Base-by-base conservation (phyloP, 2,113 vertebrate species). In the Gobiocypris rarus region DNA sequence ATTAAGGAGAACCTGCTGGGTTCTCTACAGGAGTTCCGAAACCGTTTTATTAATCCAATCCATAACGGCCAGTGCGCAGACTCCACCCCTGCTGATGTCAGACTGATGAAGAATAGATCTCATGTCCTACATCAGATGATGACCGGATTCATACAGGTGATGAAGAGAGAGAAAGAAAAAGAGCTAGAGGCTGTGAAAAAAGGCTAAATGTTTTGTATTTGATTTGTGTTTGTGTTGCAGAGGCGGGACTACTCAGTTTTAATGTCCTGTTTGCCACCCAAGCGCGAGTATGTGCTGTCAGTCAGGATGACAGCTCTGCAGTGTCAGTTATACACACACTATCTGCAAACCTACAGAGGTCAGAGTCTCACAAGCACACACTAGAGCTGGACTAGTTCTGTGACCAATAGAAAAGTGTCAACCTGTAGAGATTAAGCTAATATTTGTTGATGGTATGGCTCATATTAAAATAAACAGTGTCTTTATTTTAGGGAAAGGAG, bases 11-110 rank as follows among this genome's bases (percentile, higher is more conserved):
- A 99, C 91, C 95, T 99, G 70, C 94, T 99, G 19, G 98, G 98
- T 65, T 99, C 97, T 0, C 90, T 96, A 88, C 92, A 94, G 5
- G 98, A 99, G 83, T 99, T 99, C 90, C 91, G 97, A 61, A 99
- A 99, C 91, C 94, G 97, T n/a, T 99, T 99, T 85, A 98, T 99
- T 85, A 99, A 99, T 89, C 98, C 98, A 26, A 99, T 99, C 48
- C 95, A 99, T 90, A 99, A 99, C 0, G 98, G 98, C 69, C 97
- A 98, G 92, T 99, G 98, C 3, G 97, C 98, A 0, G 98, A 99
- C 92, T 99, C 98, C 52, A 99, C 97, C 0, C 93, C 94, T 3
- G 94, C 88, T 41, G 98, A 99, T 58, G 97, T 99, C 86, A 91
- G 97, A 17, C 92, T 99, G 80, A 99, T 99, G 98, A 99, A 99